Conservation (phyloP, 1,140 invertebrate genomes). For the Drosophila takahashii region DNA sequence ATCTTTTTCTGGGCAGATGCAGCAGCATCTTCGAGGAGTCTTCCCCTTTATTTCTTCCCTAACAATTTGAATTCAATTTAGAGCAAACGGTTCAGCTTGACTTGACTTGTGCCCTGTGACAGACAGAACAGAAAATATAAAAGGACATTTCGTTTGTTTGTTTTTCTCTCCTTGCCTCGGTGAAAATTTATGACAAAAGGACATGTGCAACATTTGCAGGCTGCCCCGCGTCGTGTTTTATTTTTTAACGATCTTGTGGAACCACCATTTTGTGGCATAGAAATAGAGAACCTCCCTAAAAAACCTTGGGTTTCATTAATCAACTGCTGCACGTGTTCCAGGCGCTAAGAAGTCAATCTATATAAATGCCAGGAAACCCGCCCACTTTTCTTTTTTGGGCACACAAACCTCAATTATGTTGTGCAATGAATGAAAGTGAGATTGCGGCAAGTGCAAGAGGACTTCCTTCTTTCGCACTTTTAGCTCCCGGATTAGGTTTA, state of each 20-base stretch:
- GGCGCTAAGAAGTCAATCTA: constrained; percentile 80
- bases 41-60: constrained; percentile 26
- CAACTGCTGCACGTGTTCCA: constrained; percentile 71
- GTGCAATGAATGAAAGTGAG: constrained; percentile 82
- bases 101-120: constrained; percentile 73
- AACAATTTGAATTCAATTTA: constrained; percentile 82
- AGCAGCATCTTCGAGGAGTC: constrained; percentile 56
- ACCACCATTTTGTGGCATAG: constrained; percentile 57
- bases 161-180: constrained; percentile 8
- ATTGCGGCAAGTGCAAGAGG: constrained; percentile 50
- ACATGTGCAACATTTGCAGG: constrained; percentile 67
- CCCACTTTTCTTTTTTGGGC: neutral
- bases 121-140: constrained; percentile 13
- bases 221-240: constrained; percentile 23
- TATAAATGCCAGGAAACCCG: constrained; percentile 30
- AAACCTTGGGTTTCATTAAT: constrained; percentile 51
- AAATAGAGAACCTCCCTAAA: constrained; percentile 2
- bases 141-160: constrained; percentile 62
- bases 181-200: constrained; percentile 71
- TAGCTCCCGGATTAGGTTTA: constrained; percentile 6
- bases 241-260: constrained; percentile 27
- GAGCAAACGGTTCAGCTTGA: constrained; percentile 72
- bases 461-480: constrained; percentile 73
- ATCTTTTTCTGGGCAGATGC: constrained; percentile 81
- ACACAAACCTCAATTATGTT: constrained; percentile 64